Evolutionary conservation across 2,888 invertebrate genomes (phyloP).

Genomic region (Dyspetes luteomarginatus): DNA sequence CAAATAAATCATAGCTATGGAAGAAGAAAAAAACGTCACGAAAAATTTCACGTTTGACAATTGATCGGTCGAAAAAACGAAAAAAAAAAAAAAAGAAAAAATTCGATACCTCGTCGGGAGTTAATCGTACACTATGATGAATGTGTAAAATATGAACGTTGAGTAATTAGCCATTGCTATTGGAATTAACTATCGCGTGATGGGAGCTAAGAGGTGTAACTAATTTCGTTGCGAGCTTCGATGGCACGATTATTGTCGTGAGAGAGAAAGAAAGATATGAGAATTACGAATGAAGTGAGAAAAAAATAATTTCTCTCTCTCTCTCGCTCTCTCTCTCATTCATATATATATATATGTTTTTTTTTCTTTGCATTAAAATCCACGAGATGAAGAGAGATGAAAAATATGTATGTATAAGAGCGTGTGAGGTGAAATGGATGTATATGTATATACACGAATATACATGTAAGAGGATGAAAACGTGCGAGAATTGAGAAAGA

Average conservation of each 20-base stretch:
- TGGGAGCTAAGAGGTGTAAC: constrained; percentile 61
- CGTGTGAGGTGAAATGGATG: constrained; percentile 17
- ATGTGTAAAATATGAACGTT: constrained; percentile 47
- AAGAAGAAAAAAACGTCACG: no score
- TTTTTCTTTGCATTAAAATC: constrained; percentile 3
- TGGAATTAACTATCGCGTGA: constrained; percentile 59
- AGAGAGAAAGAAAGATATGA: constrained; percentile 21
- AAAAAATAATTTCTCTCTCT: not conserved
- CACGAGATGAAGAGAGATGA: constrained; percentile 21
- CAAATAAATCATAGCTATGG: no score
- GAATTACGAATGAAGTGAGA: constrained; percentile 4
- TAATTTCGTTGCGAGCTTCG: constrained; percentile 57
- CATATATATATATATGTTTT: no score
- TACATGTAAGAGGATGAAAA: not conserved
- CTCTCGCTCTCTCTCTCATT: constrained; percentile 8
- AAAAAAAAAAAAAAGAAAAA: no score
- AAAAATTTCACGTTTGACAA: no score
- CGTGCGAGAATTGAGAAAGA: constrained; percentile 24
- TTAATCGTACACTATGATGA: constrained; percentile 16
- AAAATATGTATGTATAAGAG: constrained; percentile 16
- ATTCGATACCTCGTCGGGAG: constrained; percentile 7
- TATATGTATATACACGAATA: constrained; percentile 1
- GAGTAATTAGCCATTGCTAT: constrained; percentile 56
- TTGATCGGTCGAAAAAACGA: no score
- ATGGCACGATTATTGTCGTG: constrained; percentile 36